Evolutionary conservation across 2,888 invertebrate genomes (phyloP), one percentile per base, ranked within the genome.

Genomic region (Neoscelio sp.): DNA sequence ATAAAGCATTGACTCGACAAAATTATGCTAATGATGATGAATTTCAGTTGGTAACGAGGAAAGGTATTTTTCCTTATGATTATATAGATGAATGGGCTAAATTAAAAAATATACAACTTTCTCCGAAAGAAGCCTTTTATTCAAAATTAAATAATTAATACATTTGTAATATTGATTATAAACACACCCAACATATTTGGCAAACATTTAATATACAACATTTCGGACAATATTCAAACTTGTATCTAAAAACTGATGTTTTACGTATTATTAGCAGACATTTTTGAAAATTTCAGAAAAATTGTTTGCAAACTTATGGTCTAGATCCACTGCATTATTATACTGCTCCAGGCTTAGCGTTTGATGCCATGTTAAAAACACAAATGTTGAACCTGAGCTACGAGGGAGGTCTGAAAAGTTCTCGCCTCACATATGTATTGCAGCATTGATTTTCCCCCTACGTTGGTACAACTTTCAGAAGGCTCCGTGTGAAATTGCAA

Each of bases 51-150:
- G 7, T 33, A 33, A 33, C 33, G 2, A 33, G n/a, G 2, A 33
- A 33, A 8, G 18, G 42, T 17, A 15, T 42, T 42, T 42, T 42
- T 42, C 42, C 42, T 17, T 7, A 42, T 17, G 18, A 42, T 15
- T 42, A 42, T 42, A n/a, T 42, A 1, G 4, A 3, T 40, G n/a
- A n/a, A n/a, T n/a, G n/a, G n/a, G n/a, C n/a, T 40, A 17, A 17
- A 17, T 17, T 1, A 40, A 17, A 17, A n/a, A n/a, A n/a, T n/a
- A n/a, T n/a, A 17, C 2, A 15, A 10, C 12, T 48, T n/a, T 15
- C 28, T 3, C 26, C 12, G 8, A 26, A 12, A 28, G 28, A 26
- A 13, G 28, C n/a, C 20, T 46, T 46, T 23, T 46, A 23, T 23
- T 23, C 20, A n/a, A 46, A 46, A 46, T n/a, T 46, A n/a, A 46